These are phyloP conservation scores for Copsychus sechellarum DNA, from an alignment of 2,113 vertebrate genomes.

Conservation along the genomic window DNA sequence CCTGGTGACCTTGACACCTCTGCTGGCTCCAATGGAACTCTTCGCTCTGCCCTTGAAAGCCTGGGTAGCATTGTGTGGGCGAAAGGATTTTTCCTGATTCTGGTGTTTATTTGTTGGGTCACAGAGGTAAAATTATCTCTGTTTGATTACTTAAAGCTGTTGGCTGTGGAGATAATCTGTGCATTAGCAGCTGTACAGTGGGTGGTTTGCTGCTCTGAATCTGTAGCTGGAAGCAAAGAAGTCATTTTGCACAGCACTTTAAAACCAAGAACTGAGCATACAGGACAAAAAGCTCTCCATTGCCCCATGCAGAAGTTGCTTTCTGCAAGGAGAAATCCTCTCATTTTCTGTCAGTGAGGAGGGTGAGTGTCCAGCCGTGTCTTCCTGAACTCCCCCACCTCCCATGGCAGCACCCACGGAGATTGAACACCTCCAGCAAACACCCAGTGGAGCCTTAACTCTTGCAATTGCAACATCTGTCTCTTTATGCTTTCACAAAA, in stretches of 20 bases:
- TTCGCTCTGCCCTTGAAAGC: constrained; percentile 4
- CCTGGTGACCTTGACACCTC: not conserved
- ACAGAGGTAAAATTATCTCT: constrained; percentile 55
- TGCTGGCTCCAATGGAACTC: not conserved
- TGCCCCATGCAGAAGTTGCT: not conserved
- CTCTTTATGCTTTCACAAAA: not conserved
- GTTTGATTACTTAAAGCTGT: constrained; percentile 63
- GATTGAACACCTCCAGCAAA: not conserved
- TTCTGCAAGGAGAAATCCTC: not conserved
- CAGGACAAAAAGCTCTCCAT: not conserved
- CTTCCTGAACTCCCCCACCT: not conserved
- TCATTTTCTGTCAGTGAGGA: accelerated
- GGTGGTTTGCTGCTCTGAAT: constrained; percentile 6
- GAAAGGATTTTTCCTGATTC: constrained; percentile 4
- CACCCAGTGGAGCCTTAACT: not conserved
- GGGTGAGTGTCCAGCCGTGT: not conserved
- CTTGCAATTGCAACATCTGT: not conserved
- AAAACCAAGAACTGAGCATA: not conserved
- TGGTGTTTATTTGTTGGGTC: constrained; percentile 38
- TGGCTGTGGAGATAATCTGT: constrained; percentile 48
- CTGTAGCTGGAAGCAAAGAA: not conserved
- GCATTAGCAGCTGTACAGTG: constrained; percentile 38
- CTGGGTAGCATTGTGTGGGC: not conserved
- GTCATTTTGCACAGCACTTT: not conserved
- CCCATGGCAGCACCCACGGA: not conserved